Conservation (phyloP, 2,113 vertebrate genomes). For the Paratilapia polleni region DNA sequence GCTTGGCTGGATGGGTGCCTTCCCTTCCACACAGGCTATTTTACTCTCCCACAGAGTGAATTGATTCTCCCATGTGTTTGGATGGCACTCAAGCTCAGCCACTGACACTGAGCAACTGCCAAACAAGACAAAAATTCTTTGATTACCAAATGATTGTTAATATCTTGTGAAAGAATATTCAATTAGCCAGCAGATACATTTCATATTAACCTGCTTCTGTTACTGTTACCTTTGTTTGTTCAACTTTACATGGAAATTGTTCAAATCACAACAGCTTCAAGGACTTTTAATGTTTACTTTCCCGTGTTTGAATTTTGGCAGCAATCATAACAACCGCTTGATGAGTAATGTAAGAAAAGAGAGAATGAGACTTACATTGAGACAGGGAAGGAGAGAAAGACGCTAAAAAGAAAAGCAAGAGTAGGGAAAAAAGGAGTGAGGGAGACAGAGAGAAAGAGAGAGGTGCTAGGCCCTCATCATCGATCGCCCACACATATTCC, state of each 20-base stretch:
- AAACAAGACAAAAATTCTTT: constrained; percentile 23
- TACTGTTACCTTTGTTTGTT: background rate
- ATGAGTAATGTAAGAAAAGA: constrained; percentile 35
- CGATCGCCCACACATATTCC: constrained; percentile 76
- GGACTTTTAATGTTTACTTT: constrained; percentile 27
- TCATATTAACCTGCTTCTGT: background rate
- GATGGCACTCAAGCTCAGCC: constrained; percentile 51
- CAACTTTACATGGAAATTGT: background rate
- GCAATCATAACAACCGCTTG: constrained; percentile 15
- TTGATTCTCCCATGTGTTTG: constrained; percentile 70
- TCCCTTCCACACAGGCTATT: constrained; percentile 43
- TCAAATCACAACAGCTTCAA: background rate
- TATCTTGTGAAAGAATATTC: constrained; percentile 34
- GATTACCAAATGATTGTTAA: constrained; percentile 45
- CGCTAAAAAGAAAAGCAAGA: constrained; percentile 43
- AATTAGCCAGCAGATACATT: constrained; percentile 23
- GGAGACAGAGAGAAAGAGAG: constrained; percentile 51
- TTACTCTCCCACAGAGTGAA: constrained; percentile 69
- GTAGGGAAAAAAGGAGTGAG: constrained; percentile 34
- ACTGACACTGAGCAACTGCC: constrained; percentile 36
- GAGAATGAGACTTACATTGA: constrained; percentile 4
- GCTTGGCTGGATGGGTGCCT: constrained; percentile 73
- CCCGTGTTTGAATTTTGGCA: constrained; percentile 6
- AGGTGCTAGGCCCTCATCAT: constrained; percentile 69
- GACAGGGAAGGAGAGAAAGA: constrained; percentile 20